Evolutionary conservation across 2,888 invertebrate genomes (phyloP).

Genomic region (Morpho achilles): DNA sequence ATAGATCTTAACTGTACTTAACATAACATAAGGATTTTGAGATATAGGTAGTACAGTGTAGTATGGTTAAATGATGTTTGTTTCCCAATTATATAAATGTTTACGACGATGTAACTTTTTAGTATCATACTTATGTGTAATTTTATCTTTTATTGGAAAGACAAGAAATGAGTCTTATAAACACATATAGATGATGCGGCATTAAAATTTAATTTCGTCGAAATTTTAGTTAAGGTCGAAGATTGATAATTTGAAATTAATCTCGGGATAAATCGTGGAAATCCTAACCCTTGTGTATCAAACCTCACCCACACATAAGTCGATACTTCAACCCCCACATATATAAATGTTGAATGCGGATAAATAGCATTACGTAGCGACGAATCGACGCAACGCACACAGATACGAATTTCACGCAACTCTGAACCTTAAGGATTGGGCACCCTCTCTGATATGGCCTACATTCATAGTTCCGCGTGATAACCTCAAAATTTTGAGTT

Average conservation of each 20-base stretch:
- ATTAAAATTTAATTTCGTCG: too few relatives aligned
- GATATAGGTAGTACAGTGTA: too few relatives aligned
- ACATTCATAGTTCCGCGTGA: slow-evolving; percentile 65
- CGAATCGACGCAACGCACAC: slow-evolving; percentile 50
- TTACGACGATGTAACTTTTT: too few relatives aligned
- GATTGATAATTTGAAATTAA: slow-evolving; percentile 4
- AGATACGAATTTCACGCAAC: slow-evolving; percentile 40
- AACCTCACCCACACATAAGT: slow-evolving; percentile 43
- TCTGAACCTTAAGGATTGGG: slow-evolving; percentile 50
- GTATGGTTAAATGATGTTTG: too few relatives aligned
- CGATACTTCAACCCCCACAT: slow-evolving; percentile 29
- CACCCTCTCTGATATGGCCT: slow-evolving; percentile 57
- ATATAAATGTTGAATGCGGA: slow-evolving; percentile 19
- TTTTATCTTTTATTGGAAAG: too few relatives aligned
- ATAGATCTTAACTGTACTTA: too few relatives aligned
- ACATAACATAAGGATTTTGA: too few relatives aligned
- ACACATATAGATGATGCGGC: too few relatives aligned
- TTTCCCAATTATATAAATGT: too few relatives aligned
- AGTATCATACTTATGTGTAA: too few relatives aligned
- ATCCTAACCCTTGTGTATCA: slow-evolving; percentile 12
- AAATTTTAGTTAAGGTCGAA: too few relatives aligned
- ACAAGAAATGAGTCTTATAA: too few relatives aligned
- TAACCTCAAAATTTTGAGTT: slow-evolving; percentile 71
- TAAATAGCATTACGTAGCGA: slow-evolving; percentile 30
- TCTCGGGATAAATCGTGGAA: slow-evolving; percentile 34